These are phyloP conservation scores for Leptatherina wallacei DNA, from an alignment of 2,797 vertebrate species.

Conservation along the genomic window DNA sequence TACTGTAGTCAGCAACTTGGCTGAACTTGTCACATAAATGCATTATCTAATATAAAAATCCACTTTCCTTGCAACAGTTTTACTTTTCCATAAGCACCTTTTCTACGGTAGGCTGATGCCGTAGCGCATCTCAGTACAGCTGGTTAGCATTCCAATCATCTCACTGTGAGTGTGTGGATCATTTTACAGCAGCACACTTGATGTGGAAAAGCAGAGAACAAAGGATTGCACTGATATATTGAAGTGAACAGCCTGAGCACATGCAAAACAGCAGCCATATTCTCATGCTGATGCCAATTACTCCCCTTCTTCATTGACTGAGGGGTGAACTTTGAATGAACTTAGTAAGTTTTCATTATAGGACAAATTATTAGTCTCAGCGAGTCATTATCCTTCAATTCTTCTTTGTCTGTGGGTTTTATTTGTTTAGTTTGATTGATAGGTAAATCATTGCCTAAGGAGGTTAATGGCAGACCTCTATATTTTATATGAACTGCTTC, in stretches of 20 bases:
- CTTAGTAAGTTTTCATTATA: conserved; percentile 51
- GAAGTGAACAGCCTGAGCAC: conserved; percentile 45
- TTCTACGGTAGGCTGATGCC: conserved; percentile 18
- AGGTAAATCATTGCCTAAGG: conserved; percentile 47
- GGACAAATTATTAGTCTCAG: conserved; percentile 55
- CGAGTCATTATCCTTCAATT: conserved; percentile 33
- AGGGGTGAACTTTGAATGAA: conserved; percentile 68
- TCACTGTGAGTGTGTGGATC: conserved; percentile 41
- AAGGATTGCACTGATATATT: conserved; percentile 70
- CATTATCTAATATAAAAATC: conserved; percentile 19
- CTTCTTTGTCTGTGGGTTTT: conserved; percentile 39
- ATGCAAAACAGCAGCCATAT: conserved; percentile 38
- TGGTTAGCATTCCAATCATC: conserved; percentile 64
- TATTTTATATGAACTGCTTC: background rate
- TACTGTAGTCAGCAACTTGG: background rate
- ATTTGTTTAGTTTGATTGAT: conserved; percentile 59
- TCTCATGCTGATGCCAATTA: conserved; percentile 54
- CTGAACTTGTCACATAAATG: conserved; percentile 9
- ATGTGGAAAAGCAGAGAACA: conserved; percentile 53
- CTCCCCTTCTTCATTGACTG: conserved; percentile 38
- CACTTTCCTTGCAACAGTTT: conserved; percentile 9
- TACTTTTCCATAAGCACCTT: conserved; percentile 26
- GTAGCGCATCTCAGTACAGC: conserved; percentile 32
- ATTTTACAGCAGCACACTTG: conserved; percentile 62
- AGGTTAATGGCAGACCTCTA: conserved; percentile 21